Percentiles rank a stretch among this genome's conserved stretches.
Conservation (phyloP, 2,888 invertebrate species). For the Mermis nigrescens region DNA sequence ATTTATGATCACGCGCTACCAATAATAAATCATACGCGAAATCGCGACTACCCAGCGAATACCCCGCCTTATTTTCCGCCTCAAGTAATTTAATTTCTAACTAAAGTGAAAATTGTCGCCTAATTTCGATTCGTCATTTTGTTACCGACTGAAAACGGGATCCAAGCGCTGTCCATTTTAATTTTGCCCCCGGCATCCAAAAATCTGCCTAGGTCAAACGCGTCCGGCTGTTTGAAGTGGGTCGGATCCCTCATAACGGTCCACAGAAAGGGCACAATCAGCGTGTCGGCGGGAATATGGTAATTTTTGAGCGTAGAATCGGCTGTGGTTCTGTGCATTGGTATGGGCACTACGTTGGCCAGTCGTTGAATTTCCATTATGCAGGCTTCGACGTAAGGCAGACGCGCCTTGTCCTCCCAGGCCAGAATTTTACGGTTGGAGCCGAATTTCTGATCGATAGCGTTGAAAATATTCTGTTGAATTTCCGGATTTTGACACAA, state of each 20-base stretch:
- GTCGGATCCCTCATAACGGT: background rate
- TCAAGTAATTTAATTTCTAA: no score
- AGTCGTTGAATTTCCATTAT: background rate
- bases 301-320: background rate
- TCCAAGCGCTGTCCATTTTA: background rate
- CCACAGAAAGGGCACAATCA: background rate
- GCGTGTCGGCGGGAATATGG: constrained; percentile 3
- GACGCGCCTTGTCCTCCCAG: background rate
- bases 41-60: no score
- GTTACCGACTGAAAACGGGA: constrained; percentile 1
- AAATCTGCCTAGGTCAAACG: background rate
- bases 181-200: background rate
- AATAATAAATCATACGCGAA: no score
- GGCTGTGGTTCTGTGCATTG: background rate
- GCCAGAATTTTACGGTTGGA: background rate
- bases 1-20: no score
- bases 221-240: background rate
- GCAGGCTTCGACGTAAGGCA: background rate
- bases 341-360: background rate
- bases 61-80: no score
- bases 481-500: background rate
- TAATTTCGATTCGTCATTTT: no score
- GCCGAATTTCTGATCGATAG: background rate
- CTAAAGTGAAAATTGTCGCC: no score
- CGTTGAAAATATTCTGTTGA: background rate